Percentiles rank a stretch among this genome's conserved stretches.
Conservation (phyloP, 92 coral and sea anemone genomes). For the Phenganax subtilis region DNA sequence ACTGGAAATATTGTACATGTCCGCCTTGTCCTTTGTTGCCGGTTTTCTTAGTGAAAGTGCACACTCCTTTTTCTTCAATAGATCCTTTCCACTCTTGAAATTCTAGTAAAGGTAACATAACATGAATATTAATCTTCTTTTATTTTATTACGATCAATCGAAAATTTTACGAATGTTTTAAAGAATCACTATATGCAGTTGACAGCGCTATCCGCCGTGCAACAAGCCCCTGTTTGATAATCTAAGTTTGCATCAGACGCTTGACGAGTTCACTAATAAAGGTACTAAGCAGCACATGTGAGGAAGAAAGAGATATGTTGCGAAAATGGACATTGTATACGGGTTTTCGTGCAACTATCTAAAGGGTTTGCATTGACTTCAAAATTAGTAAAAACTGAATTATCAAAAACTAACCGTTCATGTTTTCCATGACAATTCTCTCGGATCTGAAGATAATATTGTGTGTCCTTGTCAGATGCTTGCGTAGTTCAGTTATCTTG, state of each 20-base stretch:
- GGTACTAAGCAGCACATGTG: too few species aligned
- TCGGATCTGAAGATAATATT: background rate
- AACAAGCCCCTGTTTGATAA: too few species aligned
- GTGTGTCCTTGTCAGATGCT: background rate
- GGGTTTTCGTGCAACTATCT: background rate
- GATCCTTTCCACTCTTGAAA: constrained; percentile 13
- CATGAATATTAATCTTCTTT: too few species aligned
- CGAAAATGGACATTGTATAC: background rate
- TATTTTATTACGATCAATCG: too few species aligned
- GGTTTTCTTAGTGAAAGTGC: constrained; percentile 1
- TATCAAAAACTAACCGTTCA: background rate
- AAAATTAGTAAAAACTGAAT: background rate
- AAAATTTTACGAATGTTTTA: too few species aligned
- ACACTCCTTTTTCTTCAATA: background rate
- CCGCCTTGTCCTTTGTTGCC: constrained; percentile 2
- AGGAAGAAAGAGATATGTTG: too few species aligned
- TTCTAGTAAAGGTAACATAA: background rate
- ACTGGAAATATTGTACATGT: constrained; percentile 10
- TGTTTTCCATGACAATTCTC: background rate
- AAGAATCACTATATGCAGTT: background rate
- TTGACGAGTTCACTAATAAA: too few species aligned
- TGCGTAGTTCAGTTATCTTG: constrained; percentile 3
- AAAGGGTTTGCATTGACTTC: background rate
- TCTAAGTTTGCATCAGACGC: too few species aligned
- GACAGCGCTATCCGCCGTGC: background rate